These are phyloP conservation scores for Myopa tessellatipennis DNA, from an alignment of 2,888 invertebrate genomes.

Conservation along the genomic window DNA sequence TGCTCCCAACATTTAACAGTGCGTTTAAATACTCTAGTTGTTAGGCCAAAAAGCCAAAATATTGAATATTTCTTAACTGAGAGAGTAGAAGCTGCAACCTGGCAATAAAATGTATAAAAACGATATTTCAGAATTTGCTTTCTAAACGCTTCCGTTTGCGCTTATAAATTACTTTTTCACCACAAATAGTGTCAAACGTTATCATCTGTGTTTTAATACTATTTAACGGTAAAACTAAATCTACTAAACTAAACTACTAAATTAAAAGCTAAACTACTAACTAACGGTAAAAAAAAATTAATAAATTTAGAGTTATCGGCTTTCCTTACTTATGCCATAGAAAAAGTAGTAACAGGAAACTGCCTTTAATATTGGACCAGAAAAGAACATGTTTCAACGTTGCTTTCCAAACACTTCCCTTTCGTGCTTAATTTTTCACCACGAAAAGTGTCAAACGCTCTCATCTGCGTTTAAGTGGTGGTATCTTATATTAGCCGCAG, in stretches of 20 bases:
- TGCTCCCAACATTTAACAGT: too few relatives aligned
- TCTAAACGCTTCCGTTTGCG: background rate
- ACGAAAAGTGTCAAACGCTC: background rate
- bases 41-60: too few relatives aligned
- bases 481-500: background rate
- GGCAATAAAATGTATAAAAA: too few relatives aligned
- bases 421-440: background rate
- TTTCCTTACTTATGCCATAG: too few relatives aligned
- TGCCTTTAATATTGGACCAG: too few relatives aligned
- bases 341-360: too few relatives aligned
- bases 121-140: background rate
- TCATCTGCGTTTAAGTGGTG: background rate
- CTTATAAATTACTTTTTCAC: conserved; percentile 5
- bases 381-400: too few relatives aligned
- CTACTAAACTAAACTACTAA: too few relatives aligned
- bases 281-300: background rate
- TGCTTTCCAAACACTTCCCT: background rate
- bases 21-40: too few relatives aligned
- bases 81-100: too few relatives aligned
- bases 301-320: background rate
- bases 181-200: conserved; percentile 18
- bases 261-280: too few relatives aligned
- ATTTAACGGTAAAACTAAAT: background rate
- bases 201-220: background rate
- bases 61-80: too few relatives aligned